These are phyloP conservation scores for Eurois occulta DNA, from an alignment of 2,888 invertebrate genomes.

Conservation along the genomic window DNA sequence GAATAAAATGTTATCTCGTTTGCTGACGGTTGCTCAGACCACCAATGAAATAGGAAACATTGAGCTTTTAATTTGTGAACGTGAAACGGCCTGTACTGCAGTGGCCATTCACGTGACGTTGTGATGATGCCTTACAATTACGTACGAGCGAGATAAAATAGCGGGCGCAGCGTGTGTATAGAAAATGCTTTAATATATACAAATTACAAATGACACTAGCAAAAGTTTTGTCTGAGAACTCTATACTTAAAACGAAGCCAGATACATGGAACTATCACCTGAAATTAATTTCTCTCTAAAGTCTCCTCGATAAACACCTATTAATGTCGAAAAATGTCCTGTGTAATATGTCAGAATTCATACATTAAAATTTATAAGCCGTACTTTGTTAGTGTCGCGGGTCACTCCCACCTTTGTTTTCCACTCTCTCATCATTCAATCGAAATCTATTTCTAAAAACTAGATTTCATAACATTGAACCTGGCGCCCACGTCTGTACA, in stretches of 20 bases:
- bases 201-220: constrained; percentile 10
- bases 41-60: constrained; percentile 9
- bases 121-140: too few relatives aligned
- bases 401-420: neutral
- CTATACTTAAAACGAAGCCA: neutral
- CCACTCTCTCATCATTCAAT: neutral
- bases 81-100: too few relatives aligned
- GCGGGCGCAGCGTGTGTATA: too few relatives aligned
- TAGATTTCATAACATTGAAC: neutral
- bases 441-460: neutral
- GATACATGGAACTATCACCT: neutral
- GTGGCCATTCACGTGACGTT: too few relatives aligned
- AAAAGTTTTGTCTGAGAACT: neutral
- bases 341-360: neutral
- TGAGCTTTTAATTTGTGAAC: constrained; percentile 12
- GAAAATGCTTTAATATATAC: neutral
- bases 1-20: neutral
- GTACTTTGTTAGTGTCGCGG: too few relatives aligned
- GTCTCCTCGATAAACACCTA: neutral
- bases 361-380: neutral
- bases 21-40: neutral
- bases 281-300: neutral
- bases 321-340: neutral
- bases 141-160: too few relatives aligned
- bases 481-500: neutral